Evolutionary conservation across 1,140 invertebrate species (phyloP).

Genomic region (Diachasma alloeum): DNA sequence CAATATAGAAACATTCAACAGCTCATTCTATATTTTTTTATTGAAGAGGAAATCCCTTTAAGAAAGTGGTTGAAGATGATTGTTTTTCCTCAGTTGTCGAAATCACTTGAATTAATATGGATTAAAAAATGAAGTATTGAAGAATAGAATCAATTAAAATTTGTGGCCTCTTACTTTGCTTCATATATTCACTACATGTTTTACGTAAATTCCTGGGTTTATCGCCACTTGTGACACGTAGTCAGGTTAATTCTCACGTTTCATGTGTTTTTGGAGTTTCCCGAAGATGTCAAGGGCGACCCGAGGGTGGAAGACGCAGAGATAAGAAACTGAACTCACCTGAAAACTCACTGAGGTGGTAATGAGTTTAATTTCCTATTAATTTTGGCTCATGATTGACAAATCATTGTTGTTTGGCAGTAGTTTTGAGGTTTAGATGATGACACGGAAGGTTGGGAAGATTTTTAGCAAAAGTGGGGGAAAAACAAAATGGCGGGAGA

Average conservation of each 20-base stretch:
- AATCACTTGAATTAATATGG: no score
- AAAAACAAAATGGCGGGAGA: neutral
- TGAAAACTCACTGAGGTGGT: neutral
- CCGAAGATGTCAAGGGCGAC: neutral
- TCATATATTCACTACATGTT: neutral
- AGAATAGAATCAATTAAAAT: no score
- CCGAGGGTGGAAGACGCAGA: neutral
- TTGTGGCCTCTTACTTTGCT: no score
- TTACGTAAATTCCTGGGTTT: neutral
- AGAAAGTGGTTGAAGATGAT: no score
- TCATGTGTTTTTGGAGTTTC: neutral
- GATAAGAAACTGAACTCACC: neutral
- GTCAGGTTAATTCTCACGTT: neutral
- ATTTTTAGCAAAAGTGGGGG: neutral
- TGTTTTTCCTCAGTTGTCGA: no score
- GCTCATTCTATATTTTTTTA: no score
- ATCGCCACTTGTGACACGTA: neutral
- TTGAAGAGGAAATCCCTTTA: no score
- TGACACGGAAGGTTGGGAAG: neutral
- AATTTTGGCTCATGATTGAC: neutral
- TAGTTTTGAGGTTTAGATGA: constrained; percentile 2
- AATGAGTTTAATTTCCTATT: neutral
- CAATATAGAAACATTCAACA: no score
- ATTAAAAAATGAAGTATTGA: no score
- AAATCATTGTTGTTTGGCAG: constrained; percentile 2